phyloP scores from a whole-genome alignment of 2,797 vertebrate species.

The Valencia hispanica region DNA sequence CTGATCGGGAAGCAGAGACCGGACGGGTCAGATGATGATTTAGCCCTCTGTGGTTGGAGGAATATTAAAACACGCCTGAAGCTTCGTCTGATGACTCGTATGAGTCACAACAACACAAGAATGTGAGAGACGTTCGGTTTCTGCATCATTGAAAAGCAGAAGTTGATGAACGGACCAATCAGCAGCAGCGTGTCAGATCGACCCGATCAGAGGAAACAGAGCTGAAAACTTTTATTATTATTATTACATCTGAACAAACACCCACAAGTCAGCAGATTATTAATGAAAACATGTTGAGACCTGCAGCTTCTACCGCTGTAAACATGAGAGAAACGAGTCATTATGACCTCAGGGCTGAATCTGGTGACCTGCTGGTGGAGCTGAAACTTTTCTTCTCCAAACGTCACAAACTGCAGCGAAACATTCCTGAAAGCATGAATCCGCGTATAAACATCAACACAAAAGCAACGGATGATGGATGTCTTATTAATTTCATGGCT shows the following conservation, averaged over 20 bases:
- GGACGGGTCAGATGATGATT: no score
- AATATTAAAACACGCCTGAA: neutral
- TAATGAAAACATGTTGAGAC: neutral
- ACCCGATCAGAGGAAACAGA: constrained; percentile 19
- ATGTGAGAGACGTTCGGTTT: no score
- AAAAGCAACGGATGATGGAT: no score
- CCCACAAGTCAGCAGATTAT: neutral
- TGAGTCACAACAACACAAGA: no score
- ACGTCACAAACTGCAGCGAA: neutral
- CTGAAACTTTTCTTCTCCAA: neutral
- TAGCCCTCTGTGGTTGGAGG: no score
- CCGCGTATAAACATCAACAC: no score
- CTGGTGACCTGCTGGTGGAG: no score
- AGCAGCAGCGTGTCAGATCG: constrained; percentile 26
- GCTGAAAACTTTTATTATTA: neutral
- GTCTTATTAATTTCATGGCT: no score
- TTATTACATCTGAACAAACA: no score
- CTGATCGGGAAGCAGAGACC: constrained; percentile 10
- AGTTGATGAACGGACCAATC: constrained; percentile 16
- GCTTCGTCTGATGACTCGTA: neutral
- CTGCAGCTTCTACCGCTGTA: neutral
- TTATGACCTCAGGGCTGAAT: neutral
- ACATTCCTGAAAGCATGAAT: neutral
- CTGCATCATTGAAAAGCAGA: no score
- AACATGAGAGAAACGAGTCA: neutral